Conservation (phyloP, 2,797 vertebrate genomes). For the Lophius americanus region DNA sequence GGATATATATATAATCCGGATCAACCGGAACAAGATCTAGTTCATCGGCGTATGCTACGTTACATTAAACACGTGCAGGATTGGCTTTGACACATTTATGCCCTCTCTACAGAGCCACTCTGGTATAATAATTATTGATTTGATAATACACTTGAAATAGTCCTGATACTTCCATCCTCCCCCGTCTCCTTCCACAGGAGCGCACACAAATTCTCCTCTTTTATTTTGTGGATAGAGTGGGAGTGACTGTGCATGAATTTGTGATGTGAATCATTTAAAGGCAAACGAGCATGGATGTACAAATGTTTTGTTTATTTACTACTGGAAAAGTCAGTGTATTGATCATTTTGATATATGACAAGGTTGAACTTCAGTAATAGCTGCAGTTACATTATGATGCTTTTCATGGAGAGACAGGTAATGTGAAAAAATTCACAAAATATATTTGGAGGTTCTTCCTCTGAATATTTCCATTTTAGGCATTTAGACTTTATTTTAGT, state of each 20-base stretch:
- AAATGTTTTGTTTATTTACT: conserved; percentile 51
- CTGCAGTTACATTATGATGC: background rate
- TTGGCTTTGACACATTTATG: too few relatives aligned
- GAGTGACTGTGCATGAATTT: conserved; percentile 55
- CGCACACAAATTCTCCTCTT: conserved; percentile 61
- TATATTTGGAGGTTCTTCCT: too few relatives aligned
- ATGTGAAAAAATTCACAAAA: background rate
- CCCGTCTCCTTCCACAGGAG: background rate
- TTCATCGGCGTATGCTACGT: too few relatives aligned
- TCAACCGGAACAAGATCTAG: too few relatives aligned
- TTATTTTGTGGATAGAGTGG: conserved; percentile 52
- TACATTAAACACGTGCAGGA: too few relatives aligned
- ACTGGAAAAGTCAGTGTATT: conserved; percentile 29
- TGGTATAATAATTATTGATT: conserved; percentile 9
- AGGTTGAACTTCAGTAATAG: background rate
- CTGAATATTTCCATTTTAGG: too few relatives aligned
- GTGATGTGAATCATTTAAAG: conserved; percentile 49
- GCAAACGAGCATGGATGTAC: conserved; percentile 39
- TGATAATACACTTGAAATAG: conserved; percentile 10
- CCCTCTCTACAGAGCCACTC: background rate
- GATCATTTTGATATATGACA: conserved; percentile 41
- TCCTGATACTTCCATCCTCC: background rate
- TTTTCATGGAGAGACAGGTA: background rate
- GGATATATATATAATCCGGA: too few relatives aligned
- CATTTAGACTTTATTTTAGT: too few relatives aligned